Percentiles rank a stretch among this genome's conserved stretches.
Evolutionary conservation across 1,140 invertebrate genomes (phyloP).

Genomic region (Drosophila gunungcola): DNA sequence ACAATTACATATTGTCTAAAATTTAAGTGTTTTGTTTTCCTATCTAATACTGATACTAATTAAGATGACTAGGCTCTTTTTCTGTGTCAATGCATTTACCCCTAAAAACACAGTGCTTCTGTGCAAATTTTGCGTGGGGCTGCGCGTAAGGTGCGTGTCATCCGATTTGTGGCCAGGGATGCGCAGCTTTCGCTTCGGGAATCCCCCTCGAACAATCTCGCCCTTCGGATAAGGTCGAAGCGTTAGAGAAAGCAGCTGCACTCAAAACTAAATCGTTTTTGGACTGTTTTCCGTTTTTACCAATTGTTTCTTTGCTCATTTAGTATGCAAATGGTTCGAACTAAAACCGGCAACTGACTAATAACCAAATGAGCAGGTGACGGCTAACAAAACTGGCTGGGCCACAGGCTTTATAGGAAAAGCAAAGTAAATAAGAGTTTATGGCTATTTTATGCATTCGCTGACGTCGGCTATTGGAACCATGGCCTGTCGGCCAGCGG

Average conservation of each 20-base stretch:
- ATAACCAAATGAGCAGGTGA: slow-evolving; percentile 38
- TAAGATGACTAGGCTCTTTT: too few species aligned
- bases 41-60: background rate
- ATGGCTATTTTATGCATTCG: slow-evolving; percentile 72
- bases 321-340: slow-evolving; percentile 50
- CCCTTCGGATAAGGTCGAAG: slow-evolving; percentile 46
- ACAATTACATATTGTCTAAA: too few species aligned
- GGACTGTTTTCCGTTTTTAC: slow-evolving; percentile 2
- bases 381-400: slow-evolving; percentile 44
- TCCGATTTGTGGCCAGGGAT: slow-evolving; percentile 15
- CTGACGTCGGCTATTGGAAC: slow-evolving; percentile 51
- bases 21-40: too few species aligned
- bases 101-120: slow-evolving; percentile 5
- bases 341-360: slow-evolving; percentile 46
- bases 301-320: slow-evolving; percentile 40
- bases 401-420: slow-evolving; percentile 37
- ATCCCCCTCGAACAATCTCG: slow-evolving; percentile 7
- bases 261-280: slow-evolving; percentile 14
- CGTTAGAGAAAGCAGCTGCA: slow-evolving; percentile 17
- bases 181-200: slow-evolving; percentile 26
- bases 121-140: slow-evolving; percentile 15
- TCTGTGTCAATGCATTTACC: slow-evolving; percentile 3
- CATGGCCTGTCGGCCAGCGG: background rate
- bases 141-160: slow-evolving; percentile 55
- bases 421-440: slow-evolving; percentile 44